Evolutionary conservation across 2,113 vertebrate species (phyloP), one percentile per base, ranked within the genome.

Genomic region (Uropsilus gracilis): DNA sequence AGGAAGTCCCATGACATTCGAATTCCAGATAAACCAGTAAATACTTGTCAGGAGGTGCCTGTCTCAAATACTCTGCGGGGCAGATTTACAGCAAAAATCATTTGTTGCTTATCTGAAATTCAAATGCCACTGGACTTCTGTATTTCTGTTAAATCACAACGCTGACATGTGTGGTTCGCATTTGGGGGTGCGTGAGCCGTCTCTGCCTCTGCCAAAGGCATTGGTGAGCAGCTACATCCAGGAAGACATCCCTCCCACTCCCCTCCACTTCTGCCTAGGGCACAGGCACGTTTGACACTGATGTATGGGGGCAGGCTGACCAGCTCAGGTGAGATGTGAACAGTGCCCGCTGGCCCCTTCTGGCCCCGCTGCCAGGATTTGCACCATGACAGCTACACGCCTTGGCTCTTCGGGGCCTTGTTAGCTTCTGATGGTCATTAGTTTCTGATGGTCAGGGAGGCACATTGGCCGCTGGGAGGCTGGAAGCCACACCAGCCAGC

Each of bases 31-130:
- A 77, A 72, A 68, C 61, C 42, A 61, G 28, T 5, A 5, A 78
- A 32, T 16, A 42, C 46, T 57, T 72, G 7, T 71, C 37, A 63
- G 66, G 59, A 44, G 24, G 55, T 16, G 32, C 30, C 55, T 73
- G 86, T 30, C 76, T 53, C 57, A 83, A 34, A 80, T n/a, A 85
- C 71, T 85, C 12, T 68, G 26, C 4, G 24, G 48, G 22, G 24
- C 63, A 59, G 13, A 64, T 26, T 69, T 30, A 42, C 2, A 34
- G 55, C 30, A 61, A 71, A 85, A 84, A 48, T 34, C 22, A 64
- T 59, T 61, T 37, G 82, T 77, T 20, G 22, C n/a, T 91, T 53
- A 6, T 80, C 7, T 61, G 64, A 71, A 88, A 88, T 77, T 71
- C 81, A 90, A 76, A 72, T 73, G 34, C 59, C 64, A 69, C 28